phyloP scores from a whole-genome alignment of 1,140 invertebrate species.

The Tenebrio molitor region DNA sequence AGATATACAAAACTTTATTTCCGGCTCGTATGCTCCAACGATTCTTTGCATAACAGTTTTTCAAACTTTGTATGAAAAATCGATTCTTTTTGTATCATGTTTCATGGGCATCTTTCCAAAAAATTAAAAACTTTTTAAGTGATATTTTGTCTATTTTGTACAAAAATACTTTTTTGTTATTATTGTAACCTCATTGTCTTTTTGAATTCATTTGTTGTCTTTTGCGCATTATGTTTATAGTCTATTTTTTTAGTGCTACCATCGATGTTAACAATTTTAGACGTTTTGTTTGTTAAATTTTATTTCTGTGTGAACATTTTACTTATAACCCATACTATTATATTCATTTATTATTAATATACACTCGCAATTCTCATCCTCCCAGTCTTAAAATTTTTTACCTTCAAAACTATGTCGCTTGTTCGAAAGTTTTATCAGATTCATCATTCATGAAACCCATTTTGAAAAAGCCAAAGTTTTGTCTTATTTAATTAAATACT shows the following conservation, averaged over 20 bases:
- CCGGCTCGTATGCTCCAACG: no score
- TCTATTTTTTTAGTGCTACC: conserved; percentile 58
- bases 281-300: conserved; percentile 59
- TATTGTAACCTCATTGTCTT: conserved; percentile 51
- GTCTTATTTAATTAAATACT: conserved; percentile 12
- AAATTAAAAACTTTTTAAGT: conserved; percentile 50
- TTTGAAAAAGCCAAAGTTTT: conserved; percentile 23
- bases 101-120: conserved; percentile 7
- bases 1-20: not conserved
- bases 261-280: conserved; percentile 49
- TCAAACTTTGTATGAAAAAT: not conserved
- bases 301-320: conserved; percentile 49
- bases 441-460: conserved; percentile 45
- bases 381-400: no score
- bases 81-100: no score
- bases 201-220: conserved; percentile 53
- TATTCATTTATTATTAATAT: conserved; percentile 39
- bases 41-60: not conserved
- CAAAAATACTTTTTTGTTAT: conserved; percentile 49
- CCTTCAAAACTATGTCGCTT: conserved; percentile 3
- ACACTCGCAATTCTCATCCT: no score
- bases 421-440: conserved; percentile 1
- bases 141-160: conserved; percentile 55
- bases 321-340: conserved; percentile 27
- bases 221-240: conserved; percentile 59